phyloP scores from a whole-genome alignment of 2,113 vertebrate species.

The Charina bottae region DNA sequence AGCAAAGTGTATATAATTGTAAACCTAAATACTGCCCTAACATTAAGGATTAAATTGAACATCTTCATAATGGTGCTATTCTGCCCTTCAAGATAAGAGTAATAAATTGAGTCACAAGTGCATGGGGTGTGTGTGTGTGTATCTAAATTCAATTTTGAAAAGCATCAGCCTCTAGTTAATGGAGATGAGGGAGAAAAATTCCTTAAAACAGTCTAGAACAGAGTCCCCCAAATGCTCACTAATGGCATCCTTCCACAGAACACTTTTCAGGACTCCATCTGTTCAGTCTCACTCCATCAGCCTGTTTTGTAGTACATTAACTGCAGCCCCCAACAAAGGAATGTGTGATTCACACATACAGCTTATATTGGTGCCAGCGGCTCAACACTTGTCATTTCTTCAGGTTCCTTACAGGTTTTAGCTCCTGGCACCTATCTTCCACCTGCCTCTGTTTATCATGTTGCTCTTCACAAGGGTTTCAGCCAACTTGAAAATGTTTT shows the following conservation, averaged over 20 bases:
- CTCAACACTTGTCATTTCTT: not conserved
- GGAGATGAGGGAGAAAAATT: not conserved
- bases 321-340: not conserved
- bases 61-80: not conserved
- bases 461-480: accelerated
- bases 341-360: not conserved
- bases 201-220: not conserved
- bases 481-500: not conserved
- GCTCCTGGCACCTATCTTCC: not conserved
- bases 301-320: not conserved
- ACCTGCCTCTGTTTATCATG: not conserved
- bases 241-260: not conserved
- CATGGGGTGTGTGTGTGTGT: too few relatives aligned
- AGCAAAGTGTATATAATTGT: not conserved
- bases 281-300: not conserved
- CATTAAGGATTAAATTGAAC: not conserved
- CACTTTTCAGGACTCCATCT: not conserved
- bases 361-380: not conserved
- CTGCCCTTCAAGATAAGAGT: not conserved
- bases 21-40: not conserved
- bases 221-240: not conserved
- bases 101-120: not conserved
- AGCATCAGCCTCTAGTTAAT: too few relatives aligned
- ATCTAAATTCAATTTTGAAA: too few relatives aligned
- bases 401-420: not conserved